Evolutionary conservation across 37 sponge, comb jelly and placozoan genomes (phyloP).

Genomic region (Tethya wilhelma): DNA sequence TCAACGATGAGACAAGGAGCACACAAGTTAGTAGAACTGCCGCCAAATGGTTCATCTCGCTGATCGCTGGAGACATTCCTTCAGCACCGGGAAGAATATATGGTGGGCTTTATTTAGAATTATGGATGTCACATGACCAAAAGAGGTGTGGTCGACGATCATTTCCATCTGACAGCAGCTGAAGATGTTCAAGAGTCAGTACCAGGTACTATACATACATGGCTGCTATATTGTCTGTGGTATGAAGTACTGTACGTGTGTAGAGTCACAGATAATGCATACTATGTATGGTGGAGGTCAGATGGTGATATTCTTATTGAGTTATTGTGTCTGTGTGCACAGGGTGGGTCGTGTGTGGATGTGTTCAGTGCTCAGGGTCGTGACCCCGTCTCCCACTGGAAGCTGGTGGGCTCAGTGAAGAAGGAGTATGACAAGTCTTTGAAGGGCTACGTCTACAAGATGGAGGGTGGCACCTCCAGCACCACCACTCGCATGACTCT

Average conservation of each 20-base stretch:
- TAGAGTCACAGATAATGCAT: neutral
- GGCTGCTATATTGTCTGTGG: neutral
- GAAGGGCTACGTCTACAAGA: slow-evolving; percentile 71
- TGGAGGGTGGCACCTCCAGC: slow-evolving; percentile 80
- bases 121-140: too few species aligned
- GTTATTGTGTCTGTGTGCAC: neutral
- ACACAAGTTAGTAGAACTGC: too few species aligned
- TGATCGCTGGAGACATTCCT: too few species aligned
- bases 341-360: slow-evolving; percentile 76
- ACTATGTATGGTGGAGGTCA: neutral
- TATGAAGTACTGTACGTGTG: neutral
- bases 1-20: too few species aligned
- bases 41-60: too few species aligned
- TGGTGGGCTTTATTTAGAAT: too few species aligned
- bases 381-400: slow-evolving; percentile 52
- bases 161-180: too few species aligned
- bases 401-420: slow-evolving; percentile 32
- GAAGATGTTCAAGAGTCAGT: slow-evolving; percentile 62
- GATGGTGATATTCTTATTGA: neutral
- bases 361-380: slow-evolving; percentile 72
- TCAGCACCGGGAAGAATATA: too few species aligned
- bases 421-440: slow-evolving; percentile 69
- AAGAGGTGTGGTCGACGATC: too few species aligned
- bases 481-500: slow-evolving; percentile 76
- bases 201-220: slow-evolving; percentile 24